A percentile compares a stretch with the other conserved stretches of the same genome.
Conservation (phyloP, 2,113 vertebrate species). For the Lutjanus erythropterus region DNA sequence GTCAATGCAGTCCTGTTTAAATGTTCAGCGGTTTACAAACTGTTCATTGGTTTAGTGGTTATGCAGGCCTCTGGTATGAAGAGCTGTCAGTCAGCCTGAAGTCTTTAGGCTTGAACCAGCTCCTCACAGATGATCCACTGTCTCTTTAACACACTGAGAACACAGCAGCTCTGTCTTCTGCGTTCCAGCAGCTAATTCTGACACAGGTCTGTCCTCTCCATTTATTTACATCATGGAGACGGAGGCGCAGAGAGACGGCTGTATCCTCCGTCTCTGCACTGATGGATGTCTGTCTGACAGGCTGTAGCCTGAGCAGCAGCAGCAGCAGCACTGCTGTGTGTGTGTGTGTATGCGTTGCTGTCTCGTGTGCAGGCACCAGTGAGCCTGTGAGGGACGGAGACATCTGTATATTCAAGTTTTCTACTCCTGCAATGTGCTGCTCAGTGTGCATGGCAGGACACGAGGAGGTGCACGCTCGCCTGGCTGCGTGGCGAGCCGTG, state of each 20-base stretch:
- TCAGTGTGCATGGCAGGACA: slow-evolving; percentile 54
- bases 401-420: slow-evolving; percentile 68
- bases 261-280: slow-evolving; percentile 25
- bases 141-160: slow-evolving; percentile 3
- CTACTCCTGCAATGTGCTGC: slow-evolving; percentile 55
- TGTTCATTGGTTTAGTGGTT: neutral
- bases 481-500: slow-evolving; percentile 67
- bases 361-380: slow-evolving; percentile 60
- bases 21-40: neutral
- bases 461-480: slow-evolving; percentile 51
- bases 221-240: slow-evolving; percentile 16
- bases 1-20: neutral
- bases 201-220: slow-evolving; percentile 42
- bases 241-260: slow-evolving; percentile 2
- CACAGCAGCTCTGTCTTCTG: slow-evolving; percentile 32
- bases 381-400: slow-evolving; percentile 74
- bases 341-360: no score
- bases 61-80: neutral
- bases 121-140: slow-evolving; percentile 12
- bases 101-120: neutral
- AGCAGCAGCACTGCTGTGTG: slow-evolving; percentile 37
- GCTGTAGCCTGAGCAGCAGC: slow-evolving; percentile 31
- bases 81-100: slow-evolving; percentile 29
- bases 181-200: slow-evolving; percentile 44
- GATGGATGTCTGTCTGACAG: slow-evolving; percentile 65